Evolutionary conservation across 2,888 invertebrate species (phyloP).

Genomic region (Ichneumoninae sp.): DNA sequence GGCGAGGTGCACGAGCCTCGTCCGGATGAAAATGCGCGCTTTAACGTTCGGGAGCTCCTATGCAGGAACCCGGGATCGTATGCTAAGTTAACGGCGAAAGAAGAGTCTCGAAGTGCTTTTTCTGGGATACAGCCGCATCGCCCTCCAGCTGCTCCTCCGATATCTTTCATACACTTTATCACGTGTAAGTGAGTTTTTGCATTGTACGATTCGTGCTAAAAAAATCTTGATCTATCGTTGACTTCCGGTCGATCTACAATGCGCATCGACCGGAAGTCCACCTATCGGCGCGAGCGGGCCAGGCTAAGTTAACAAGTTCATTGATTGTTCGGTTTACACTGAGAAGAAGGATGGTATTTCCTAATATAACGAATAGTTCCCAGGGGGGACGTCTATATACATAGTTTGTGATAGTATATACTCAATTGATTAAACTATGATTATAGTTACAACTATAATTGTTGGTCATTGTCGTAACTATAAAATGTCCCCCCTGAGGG

Average conservation of each 20-base stretch:
- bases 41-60: conserved; percentile 38
- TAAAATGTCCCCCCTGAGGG: no score
- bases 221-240: not conserved
- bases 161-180: conserved; percentile 30
- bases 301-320: not conserved
- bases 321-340: not conserved
- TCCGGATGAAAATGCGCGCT: conserved; percentile 51
- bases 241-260: not conserved
- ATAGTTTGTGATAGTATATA: no score
- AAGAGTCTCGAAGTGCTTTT: conserved; percentile 47
- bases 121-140: conserved; percentile 25
- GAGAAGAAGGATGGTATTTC: no score
- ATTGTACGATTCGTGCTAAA: not conserved
- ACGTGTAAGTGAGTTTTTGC: not conserved
- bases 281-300: no score
- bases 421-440: no score
- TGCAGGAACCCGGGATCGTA: conserved; percentile 33
- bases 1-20: conserved; percentile 28
- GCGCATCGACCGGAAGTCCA: no score
- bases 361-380: no score
- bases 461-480: no score
- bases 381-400: no score
- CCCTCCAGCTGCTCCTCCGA: not conserved
- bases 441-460: no score
- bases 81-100: conserved; percentile 57